A percentile compares a stretch with the other conserved stretches of the same genome.
Evolutionary conservation across 2,888 invertebrate species (phyloP).

Genomic region (Eulithis prunata): DNA sequence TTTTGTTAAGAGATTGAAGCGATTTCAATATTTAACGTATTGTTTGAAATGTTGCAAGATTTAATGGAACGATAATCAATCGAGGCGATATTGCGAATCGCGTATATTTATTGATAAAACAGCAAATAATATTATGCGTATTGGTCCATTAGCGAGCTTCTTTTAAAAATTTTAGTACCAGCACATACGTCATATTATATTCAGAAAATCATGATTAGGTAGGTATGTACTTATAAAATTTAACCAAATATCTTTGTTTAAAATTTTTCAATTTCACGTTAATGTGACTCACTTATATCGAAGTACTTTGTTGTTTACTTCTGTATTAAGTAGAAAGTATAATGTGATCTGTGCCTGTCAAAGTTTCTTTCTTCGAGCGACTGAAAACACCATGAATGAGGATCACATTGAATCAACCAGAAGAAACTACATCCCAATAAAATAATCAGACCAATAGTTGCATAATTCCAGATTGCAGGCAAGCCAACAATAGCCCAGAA

Average conservation of each 20-base stretch:
- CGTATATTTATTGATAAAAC: slow-evolving; percentile 37
- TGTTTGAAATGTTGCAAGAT: slow-evolving; percentile 57
- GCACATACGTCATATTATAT: too few relatives aligned
- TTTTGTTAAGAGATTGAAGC: slow-evolving; percentile 57
- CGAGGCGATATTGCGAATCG: slow-evolving; percentile 34
- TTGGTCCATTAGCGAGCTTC: slow-evolving; percentile 12
- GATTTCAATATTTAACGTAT: slow-evolving; percentile 51
- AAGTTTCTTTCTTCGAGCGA: too few relatives aligned
- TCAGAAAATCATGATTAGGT: not conserved
- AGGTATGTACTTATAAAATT: too few relatives aligned
- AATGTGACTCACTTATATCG: too few relatives aligned
- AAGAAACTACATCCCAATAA: not conserved
- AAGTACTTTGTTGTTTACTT: too few relatives aligned
- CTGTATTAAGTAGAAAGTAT: too few relatives aligned
- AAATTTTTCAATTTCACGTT: too few relatives aligned
- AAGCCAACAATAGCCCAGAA: slow-evolving; percentile 79
- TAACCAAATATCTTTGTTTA: not conserved
- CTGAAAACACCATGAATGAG: too few relatives aligned
- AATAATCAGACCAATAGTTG: slow-evolving; percentile 66
- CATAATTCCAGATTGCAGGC: slow-evolving; percentile 74
- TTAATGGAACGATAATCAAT: slow-evolving; percentile 47
- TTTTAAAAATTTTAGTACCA: not conserved
- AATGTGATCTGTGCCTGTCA: too few relatives aligned
- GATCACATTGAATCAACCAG: too few relatives aligned
- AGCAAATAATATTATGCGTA: slow-evolving; percentile 23